Conservation (phyloP, 2,888 invertebrate genomes). For the Sclerodermus sp. region DNA sequence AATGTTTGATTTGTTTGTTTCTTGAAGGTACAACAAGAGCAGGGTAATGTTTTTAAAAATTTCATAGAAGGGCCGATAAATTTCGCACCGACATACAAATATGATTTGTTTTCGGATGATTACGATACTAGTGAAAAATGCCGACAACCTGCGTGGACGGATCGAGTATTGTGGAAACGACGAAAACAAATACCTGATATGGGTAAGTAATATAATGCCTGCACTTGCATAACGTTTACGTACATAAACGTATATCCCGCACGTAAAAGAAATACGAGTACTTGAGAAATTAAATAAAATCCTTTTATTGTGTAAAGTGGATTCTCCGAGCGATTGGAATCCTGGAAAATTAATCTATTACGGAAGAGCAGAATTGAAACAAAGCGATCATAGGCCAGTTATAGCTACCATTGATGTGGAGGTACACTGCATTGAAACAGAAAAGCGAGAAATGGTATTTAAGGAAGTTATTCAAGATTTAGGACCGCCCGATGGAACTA, state of each 20-base stretch:
- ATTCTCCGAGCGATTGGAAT: conserved; percentile 65
- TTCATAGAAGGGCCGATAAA: conserved; percentile 89
- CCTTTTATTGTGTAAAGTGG: conserved; percentile 22
- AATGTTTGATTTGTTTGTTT: conserved; percentile 6
- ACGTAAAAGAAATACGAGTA: background rate
- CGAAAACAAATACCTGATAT: conserved; percentile 74
- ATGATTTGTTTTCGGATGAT: conserved; percentile 97
- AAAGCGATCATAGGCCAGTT: conserved; percentile 97
- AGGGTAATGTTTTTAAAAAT: conserved; percentile 85
- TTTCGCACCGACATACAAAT: conserved; percentile 97
- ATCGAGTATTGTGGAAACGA: conserved; percentile 92
- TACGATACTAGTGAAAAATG: conserved; percentile 99
- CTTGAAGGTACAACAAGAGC: conserved; percentile 71
- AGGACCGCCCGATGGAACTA: conserved; percentile 94
- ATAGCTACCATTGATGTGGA: conserved; percentile 89
- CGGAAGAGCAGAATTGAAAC: conserved; percentile 91
- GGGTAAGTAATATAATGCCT: conserved; percentile 57
- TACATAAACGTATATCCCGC: too few species aligned
- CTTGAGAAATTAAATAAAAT: background rate
- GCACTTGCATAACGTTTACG: too few species aligned
- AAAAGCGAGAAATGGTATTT: conserved; percentile 78
- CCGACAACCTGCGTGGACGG: conserved; percentile 98
- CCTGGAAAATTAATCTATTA: conserved; percentile 84
- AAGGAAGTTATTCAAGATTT: conserved; percentile 81
- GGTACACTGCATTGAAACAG: conserved; percentile 76